phyloP scores from a whole-genome alignment of 2,888 invertebrate genomes.

The Drosophila vallismaia region DNA sequence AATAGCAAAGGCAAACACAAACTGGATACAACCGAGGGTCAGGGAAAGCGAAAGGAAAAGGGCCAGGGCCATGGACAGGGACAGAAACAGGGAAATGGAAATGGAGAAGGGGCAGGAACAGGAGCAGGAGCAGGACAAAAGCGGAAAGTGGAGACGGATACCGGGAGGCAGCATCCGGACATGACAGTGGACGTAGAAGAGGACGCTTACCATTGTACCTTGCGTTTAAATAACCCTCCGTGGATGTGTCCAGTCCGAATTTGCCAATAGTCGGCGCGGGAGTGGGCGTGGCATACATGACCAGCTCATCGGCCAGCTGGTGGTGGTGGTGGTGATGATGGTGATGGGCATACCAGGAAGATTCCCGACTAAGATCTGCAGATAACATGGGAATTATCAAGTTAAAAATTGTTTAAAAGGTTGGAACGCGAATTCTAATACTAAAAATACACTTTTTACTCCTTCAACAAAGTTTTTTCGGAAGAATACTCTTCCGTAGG shows the following conservation, averaged over 20 bases:
- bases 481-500: background rate
- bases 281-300: constrained; percentile 78
- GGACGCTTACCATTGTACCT: constrained; percentile 83
- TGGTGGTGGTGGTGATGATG: constrained; percentile 72
- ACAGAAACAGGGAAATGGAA: constrained; percentile 11
- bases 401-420: background rate
- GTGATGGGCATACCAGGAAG: constrained; percentile 77
- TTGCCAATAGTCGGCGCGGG: constrained; percentile 78
- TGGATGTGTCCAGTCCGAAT: constrained; percentile 81
- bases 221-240: constrained; percentile 83
- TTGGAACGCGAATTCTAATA: too few species aligned
- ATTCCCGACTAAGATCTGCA: constrained; percentile 76
- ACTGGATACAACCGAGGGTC: constrained; percentile 29
- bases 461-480: too few species aligned
- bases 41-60: constrained; percentile 7
- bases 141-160: background rate
- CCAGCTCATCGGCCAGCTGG: constrained; percentile 81
- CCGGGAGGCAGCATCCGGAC: constrained; percentile 52
- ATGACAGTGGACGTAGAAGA: constrained; percentile 27
- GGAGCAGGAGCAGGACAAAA: background rate
- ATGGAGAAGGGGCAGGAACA: background rate
- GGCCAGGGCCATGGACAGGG: constrained; percentile 4
- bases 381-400: background rate
- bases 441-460: too few species aligned
- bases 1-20: constrained; percentile 68